phyloP scores from a whole-genome alignment of 2,797 vertebrate species.

The Clarias platycephalus region DNA sequence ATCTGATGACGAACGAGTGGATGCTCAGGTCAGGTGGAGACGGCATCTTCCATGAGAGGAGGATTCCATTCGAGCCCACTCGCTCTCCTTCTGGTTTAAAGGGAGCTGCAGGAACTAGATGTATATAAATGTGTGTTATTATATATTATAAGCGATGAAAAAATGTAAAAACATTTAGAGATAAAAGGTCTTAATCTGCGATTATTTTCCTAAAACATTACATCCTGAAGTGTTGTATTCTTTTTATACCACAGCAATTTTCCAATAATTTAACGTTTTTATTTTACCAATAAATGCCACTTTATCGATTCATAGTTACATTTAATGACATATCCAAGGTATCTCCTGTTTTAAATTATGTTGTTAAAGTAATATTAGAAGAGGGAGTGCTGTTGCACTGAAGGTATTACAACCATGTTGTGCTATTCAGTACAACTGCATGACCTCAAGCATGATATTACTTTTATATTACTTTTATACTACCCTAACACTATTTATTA shows the following conservation, averaged over 20 bases:
- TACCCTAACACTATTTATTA: too few species aligned
- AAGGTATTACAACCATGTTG: too few species aligned
- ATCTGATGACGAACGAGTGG: slow-evolving; percentile 85
- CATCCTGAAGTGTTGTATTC: background rate
- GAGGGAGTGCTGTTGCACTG: too few species aligned
- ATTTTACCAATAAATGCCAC: background rate
- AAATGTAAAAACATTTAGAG: background rate
- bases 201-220: background rate
- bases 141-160: background rate
- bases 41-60: slow-evolving; percentile 86
- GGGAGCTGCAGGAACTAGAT: slow-evolving; percentile 80
- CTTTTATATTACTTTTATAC: too few species aligned
- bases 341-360: background rate
- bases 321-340: background rate
- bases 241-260: background rate
- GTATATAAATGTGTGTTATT: slow-evolving; percentile 7
- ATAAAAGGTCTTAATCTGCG: background rate
- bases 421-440: too few species aligned
- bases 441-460: too few species aligned
- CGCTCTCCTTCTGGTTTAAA: slow-evolving; percentile 80
- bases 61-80: slow-evolving; percentile 93
- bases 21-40: slow-evolving; percentile 72
- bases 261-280: background rate
- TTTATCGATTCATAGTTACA: background rate
- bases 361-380: too few species aligned